Base-by-base conservation (phyloP, 2,888 invertebrate genomes). In the Drosophila greeni region DNA sequence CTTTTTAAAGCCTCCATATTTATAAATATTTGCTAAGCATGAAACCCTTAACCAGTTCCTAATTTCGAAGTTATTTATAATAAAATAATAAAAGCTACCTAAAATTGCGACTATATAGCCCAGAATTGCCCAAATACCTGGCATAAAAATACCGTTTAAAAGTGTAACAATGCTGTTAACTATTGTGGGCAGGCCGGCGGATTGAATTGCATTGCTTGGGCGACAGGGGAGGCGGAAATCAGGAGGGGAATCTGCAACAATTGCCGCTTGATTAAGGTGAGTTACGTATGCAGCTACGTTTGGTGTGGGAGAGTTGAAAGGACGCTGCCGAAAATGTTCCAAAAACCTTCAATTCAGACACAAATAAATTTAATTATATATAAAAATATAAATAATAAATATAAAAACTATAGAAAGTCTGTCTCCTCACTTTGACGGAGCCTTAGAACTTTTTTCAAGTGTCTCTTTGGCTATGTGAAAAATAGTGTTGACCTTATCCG, bases 91-190 rank as follows among this genome's bases (percentile, higher is more conserved):
- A n/a, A 5, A 24, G 6, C 2, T 42, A n/a, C 14, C 2, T 0
- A 23, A 14, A 3, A 42, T 9, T 2, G 9, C 9, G n/a, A n/a
- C 23, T 9, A 16, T 45, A 49, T 52, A 39, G 37, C 23, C 24
- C 6, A 12, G 2, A 16, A 14, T 6, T 39, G 3, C 1, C 14
- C 5, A 5, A 8, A 16, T 31, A 57, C 39, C 16, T 39, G 11
- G 39, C 18, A 29, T 31, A 58, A 71, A 76, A 78, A 67, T 82
- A 73, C 80, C 80, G 80, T 76, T 80, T 82, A 74, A 76, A 80
- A 73, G 73, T 76, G 77, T 84, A 84, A 84, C 83, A 82, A 79
- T 74, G 73, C 76, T 70, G 76, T 70, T 79, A 75, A 70, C 79
- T 68, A 67, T 60, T 62, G 64, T 59, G 57, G 53, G 39, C 62